Percentiles rank a stretch among this genome's conserved stretches.
Evolutionary conservation across 2,113 vertebrate genomes (phyloP).

Genomic region (Cisticola juncidis): DNA sequence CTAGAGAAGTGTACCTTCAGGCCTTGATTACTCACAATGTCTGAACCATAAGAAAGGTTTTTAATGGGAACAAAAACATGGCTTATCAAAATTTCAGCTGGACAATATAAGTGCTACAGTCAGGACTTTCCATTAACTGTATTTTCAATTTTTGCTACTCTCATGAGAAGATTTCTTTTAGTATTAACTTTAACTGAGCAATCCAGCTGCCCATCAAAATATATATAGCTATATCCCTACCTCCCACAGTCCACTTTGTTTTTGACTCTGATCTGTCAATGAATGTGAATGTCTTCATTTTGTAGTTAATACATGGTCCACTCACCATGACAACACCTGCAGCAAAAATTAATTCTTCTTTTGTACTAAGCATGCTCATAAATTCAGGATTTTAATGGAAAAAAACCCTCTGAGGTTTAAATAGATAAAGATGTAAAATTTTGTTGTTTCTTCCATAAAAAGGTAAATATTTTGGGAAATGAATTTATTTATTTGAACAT

Average conservation of each 20-base stretch:
- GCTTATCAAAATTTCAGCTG: not conserved
- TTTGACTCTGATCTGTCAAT: not conserved
- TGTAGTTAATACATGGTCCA: not conserved
- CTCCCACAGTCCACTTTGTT: not conserved
- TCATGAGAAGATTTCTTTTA: not conserved
- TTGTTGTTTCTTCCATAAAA: not conserved
- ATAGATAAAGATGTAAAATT: not conserved
- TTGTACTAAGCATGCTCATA: not conserved
- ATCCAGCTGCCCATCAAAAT: not conserved
- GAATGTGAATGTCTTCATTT: not conserved
- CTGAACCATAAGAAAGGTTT: not conserved
- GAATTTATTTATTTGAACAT: not conserved
- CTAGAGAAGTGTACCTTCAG: not conserved
- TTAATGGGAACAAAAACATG: not conserved
- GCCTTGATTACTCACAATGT: not conserved
- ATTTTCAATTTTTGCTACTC: not conserved
- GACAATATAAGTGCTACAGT: not conserved
- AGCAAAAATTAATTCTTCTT: not conserved
- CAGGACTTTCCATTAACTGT: not conserved
- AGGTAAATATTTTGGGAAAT: not conserved
- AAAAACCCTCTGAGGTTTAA: not conserved
- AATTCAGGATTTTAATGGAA: not conserved
- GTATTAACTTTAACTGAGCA: not conserved
- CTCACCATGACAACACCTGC: not conserved
- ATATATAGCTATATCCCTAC: not conserved